Percentiles rank a stretch among this genome's conserved stretches.
These are phyloP conservation scores for Hemicordylus capensis DNA, from an alignment of 2,113 vertebrate species.

Conservation along the genomic window DNA sequence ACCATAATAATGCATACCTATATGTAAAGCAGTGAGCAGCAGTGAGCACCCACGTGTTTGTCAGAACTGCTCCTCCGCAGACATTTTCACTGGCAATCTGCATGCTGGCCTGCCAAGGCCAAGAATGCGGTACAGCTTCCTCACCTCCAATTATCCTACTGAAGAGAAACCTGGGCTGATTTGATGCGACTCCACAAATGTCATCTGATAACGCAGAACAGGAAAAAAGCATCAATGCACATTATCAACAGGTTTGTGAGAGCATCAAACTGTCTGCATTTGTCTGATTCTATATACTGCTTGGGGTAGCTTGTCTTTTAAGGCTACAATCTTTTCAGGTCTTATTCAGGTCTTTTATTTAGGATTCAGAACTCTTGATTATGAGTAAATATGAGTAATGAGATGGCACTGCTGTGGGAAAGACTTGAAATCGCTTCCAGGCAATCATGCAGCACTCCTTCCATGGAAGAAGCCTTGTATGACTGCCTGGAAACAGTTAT, in stretches of 20 bases:
- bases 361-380: not conserved
- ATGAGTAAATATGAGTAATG: no score
- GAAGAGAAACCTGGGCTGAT: conserved; percentile 51
- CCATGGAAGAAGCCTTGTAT: no score
- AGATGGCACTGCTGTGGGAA: no score
- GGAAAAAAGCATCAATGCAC: not conserved
- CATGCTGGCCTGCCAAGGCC: conserved; percentile 71
- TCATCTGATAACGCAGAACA: conserved; percentile 40
- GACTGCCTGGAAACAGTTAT: no score
- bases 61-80: conserved; percentile 67
- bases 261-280: not conserved
- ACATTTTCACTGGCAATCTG: conserved; percentile 54
- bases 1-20: conserved; percentile 61
- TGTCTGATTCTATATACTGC: not conserved
- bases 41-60: conserved; percentile 66
- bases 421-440: no score
- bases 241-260: not conserved
- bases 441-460: no score
- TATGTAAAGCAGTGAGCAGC: conserved; percentile 67
- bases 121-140: conserved; percentile 60
- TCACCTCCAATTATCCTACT: conserved; percentile 60
- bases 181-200: conserved; percentile 50
- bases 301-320: not conserved
- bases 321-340: not conserved
- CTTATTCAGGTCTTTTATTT: not conserved